Percentiles rank a stretch among this genome's conserved stretches.
phyloP scores from a whole-genome alignment of 1,140 invertebrate species.

The Berghia stephanieae region DNA sequence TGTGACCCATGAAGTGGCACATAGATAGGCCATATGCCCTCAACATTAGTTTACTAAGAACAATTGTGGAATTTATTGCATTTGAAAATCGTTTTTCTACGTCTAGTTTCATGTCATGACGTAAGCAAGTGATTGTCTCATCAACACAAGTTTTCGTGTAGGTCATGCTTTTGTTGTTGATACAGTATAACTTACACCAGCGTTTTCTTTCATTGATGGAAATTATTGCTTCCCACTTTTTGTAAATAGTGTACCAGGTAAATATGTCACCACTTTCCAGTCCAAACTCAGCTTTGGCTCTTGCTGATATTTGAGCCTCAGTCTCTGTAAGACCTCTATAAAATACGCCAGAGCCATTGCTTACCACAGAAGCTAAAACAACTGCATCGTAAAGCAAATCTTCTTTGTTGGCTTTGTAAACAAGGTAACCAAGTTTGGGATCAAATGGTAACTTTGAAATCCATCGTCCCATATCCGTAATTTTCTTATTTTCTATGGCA shows the following conservation, averaged over 20 bases:
- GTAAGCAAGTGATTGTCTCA: constrained; percentile 43
- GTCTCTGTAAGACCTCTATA: constrained; percentile 62
- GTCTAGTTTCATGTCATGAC: constrained; percentile 40
- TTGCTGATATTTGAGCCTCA: constrained; percentile 74
- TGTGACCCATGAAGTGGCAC: constrained; percentile 49
- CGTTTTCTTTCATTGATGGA: constrained; percentile 13
- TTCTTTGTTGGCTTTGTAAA: constrained; percentile 42
- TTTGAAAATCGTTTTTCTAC: constrained; percentile 40
- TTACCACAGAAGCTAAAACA: constrained; percentile 47
- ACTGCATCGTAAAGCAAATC: constrained; percentile 72
- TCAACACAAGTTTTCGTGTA: constrained; percentile 45
- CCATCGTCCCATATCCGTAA: constrained; percentile 56
- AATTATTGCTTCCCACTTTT: constrained; percentile 55
- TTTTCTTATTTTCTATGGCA: constrained; percentile 49
- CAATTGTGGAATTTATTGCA: constrained; percentile 18
- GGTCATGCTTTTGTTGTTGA: constrained; percentile 55
- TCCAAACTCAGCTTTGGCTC: constrained; percentile 76
- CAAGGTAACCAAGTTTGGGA: constrained; percentile 47
- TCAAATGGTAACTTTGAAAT: constrained; percentile 58
- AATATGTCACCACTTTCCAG: constrained; percentile 90
- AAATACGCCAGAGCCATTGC: constrained; percentile 44
- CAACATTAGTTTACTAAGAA: constrained; percentile 44
- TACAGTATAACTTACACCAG: constrained; percentile 55
- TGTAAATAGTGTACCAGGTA: constrained; percentile 89
- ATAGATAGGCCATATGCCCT: constrained; percentile 38